phyloP scores from a whole-genome alignment of 2,888 invertebrate genomes.

The Lacanobia wlatinum region DNA sequence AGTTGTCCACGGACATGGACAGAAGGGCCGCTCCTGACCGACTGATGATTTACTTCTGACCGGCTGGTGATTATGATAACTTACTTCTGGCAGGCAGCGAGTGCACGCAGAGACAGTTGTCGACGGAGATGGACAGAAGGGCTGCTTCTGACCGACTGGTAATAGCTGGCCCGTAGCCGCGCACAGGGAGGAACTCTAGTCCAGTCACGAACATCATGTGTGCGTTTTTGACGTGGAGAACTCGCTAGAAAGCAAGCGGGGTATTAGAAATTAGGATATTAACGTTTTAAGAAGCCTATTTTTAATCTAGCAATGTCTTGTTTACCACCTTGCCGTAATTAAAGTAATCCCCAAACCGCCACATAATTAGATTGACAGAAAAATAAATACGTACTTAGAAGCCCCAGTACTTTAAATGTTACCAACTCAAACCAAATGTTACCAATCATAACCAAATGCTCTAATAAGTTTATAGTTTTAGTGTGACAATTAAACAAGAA shows the following conservation, averaged over 20 bases:
- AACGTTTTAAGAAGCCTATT: slow-evolving; percentile 18
- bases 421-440: background rate
- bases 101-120: slow-evolving; percentile 97
- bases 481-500: background rate
- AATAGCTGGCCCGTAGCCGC: slow-evolving; percentile 93
- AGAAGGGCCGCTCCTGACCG: slow-evolving; percentile 96
- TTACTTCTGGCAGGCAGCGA: slow-evolving; percentile 95
- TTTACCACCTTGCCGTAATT: background rate
- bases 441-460: background rate
- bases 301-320: background rate
- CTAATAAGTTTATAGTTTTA: background rate
- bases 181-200: slow-evolving; percentile 96
- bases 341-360: background rate
- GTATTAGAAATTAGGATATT: slow-evolving; percentile 43
- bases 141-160: slow-evolving; percentile 95
- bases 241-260: slow-evolving; percentile 90
- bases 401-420: background rate
- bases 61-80: slow-evolving; percentile 71
- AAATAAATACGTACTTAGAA: background rate
- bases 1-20: slow-evolving; percentile 99
- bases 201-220: slow-evolving; percentile 99
- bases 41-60: slow-evolving; percentile 84
- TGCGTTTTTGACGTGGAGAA: slow-evolving; percentile 95
- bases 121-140: slow-evolving; percentile 98
- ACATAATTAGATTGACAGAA: slow-evolving; percentile 1